These are phyloP conservation scores for Prochilodus magdalenae DNA, from an alignment of 2,113 vertebrate species.

Conservation along the genomic window DNA sequence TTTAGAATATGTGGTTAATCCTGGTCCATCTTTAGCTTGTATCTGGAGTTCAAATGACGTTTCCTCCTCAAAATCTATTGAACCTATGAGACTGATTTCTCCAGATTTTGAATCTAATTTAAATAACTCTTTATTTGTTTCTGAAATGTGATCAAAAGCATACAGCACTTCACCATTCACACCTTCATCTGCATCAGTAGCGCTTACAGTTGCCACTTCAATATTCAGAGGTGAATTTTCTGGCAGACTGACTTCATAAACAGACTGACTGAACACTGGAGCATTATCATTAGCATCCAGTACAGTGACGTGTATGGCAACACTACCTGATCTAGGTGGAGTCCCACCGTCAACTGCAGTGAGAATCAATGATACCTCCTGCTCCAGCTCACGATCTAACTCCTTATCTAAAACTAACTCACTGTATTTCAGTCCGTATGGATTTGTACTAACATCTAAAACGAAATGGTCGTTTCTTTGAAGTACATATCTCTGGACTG, in stretches of 20 bases:
- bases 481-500: conserved; percentile 59
- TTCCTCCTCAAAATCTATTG: conserved; percentile 57
- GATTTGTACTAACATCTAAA: conserved; percentile 52
- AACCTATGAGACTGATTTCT: not conserved
- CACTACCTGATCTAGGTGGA: conserved; percentile 45
- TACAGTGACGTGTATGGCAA: conserved; percentile 50
- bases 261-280: conserved; percentile 60
- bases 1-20: conserved; percentile 65
- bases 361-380: conserved; percentile 44
- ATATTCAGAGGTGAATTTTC: conserved; percentile 46
- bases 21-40: conserved; percentile 71
- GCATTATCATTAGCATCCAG: conserved; percentile 74
- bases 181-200: conserved; percentile 64
- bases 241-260: conserved; percentile 49
- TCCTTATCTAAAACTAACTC: conserved; percentile 70
- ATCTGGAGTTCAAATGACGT: conserved; percentile 43
- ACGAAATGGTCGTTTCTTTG: conserved; percentile 56
- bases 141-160: conserved; percentile 65
- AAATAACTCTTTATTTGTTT: conserved; percentile 56
- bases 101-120: not conserved
- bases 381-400: conserved; percentile 63
- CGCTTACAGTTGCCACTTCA: conserved; percentile 64
- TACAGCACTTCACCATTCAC: conserved; percentile 32
- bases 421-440: conserved; percentile 60
- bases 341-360: conserved; percentile 52